Conservation (phyloP, 37 sponge, comb jelly and placozoan genomes). For the Aphrocallistes beatrix region DNA sequence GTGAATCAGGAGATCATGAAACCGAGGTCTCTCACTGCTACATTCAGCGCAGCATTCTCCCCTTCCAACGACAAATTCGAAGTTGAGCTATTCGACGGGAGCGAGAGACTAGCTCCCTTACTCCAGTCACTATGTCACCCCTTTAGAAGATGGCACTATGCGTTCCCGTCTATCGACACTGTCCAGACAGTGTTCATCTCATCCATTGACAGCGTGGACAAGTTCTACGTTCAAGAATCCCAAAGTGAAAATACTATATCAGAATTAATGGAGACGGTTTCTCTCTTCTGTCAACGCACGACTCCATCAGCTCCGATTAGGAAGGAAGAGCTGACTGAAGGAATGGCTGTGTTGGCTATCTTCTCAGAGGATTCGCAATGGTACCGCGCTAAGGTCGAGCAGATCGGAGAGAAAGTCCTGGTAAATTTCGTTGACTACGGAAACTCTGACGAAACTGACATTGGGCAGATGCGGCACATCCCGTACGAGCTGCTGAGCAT, state of each 20-base stretch:
- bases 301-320: too few species aligned
- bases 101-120: background rate
- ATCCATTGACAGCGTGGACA: background rate
- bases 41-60: background rate
- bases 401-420: background rate
- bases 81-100: background rate
- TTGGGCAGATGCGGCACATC: background rate
- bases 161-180: background rate
- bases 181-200: background rate
- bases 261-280: background rate
- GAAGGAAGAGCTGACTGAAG: background rate
- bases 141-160: background rate
- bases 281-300: background rate
- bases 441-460: conserved; percentile 30
- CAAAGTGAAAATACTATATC: background rate
- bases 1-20: background rate
- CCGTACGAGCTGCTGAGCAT: background rate
- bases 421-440: conserved; percentile 67
- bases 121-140: background rate
- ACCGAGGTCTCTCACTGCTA: background rate
- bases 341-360: conserved; percentile 11
- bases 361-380: conserved; percentile 55
- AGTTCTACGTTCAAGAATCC: background rate
- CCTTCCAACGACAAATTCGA: conserved; percentile 15
- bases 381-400: conserved; percentile 45